A percentile compares a stretch with the other conserved stretches of the same genome.
phyloP scores from a whole-genome alignment of 2,888 invertebrate species.

The Catonia carolina region DNA sequence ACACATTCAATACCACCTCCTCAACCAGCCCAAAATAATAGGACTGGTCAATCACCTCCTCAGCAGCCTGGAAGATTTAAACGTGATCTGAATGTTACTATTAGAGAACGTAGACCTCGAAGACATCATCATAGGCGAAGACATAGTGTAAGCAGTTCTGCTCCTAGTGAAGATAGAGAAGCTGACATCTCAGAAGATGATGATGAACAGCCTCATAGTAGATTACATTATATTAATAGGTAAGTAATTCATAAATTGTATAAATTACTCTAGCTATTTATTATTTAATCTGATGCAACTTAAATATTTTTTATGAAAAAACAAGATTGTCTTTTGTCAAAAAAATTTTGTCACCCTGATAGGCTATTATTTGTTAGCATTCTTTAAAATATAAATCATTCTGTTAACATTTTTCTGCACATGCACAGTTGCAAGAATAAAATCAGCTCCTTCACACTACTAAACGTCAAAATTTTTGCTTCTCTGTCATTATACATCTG shows the following conservation, averaged over 20 bases:
- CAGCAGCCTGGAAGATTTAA: constrained; percentile 27
- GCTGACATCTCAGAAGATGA: constrained; percentile 34
- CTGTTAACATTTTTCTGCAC: too few species aligned
- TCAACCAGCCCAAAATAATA: constrained; percentile 9
- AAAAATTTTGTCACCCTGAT: too few species aligned
- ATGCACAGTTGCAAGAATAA: too few species aligned
- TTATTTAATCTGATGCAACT: too few species aligned
- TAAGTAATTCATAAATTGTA: neutral
- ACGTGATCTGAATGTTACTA: constrained; percentile 40
- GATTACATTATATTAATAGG: constrained; percentile 5
- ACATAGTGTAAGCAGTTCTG: constrained; percentile 36
- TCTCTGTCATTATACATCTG: too few species aligned
- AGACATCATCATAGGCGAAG: constrained; percentile 37
- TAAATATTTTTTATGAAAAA: too few species aligned
- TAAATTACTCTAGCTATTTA: too few species aligned
- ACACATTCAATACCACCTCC: neutral
- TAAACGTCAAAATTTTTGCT: too few species aligned
- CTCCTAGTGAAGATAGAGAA: constrained; percentile 40
- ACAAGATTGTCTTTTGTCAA: too few species aligned
- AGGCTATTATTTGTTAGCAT: too few species aligned
- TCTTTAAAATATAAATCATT: too few species aligned
- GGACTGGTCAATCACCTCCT: constrained; percentile 11
- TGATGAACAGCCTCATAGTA: constrained; percentile 16
- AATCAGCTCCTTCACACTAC: too few species aligned
- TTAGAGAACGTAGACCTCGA: constrained; percentile 43